phyloP scores from a whole-genome alignment of 2,797 vertebrate species.

The Oreonectes daqikongensis region DNA sequence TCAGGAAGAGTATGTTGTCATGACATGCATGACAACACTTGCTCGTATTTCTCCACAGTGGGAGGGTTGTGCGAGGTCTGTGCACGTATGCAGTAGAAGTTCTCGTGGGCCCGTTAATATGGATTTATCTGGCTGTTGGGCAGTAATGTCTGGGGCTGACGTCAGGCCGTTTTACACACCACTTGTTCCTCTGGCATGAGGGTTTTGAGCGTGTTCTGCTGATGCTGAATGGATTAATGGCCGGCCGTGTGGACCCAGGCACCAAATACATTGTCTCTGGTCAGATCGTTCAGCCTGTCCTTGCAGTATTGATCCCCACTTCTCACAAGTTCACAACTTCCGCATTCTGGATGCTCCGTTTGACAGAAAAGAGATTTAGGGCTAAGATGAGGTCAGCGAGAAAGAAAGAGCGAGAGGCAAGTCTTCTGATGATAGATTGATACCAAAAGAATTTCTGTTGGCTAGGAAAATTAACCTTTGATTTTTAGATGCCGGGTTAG shows the following conservation, averaged over 20 bases:
- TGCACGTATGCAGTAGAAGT: slow-evolving; percentile 68
- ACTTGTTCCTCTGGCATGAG: slow-evolving; percentile 63
- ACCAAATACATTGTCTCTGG: slow-evolving; percentile 72
- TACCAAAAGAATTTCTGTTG: slow-evolving; percentile 66
- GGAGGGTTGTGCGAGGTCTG: slow-evolving; percentile 48
- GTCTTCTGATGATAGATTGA: slow-evolving; percentile 72
- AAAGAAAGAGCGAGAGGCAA: slow-evolving; percentile 66
- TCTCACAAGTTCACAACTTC: slow-evolving; percentile 81
- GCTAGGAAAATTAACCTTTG: slow-evolving; percentile 70
- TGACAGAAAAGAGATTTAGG: slow-evolving; percentile 80
- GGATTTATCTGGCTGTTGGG: slow-evolving; percentile 75
- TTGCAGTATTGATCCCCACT: slow-evolving; percentile 79
- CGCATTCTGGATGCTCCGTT: slow-evolving; percentile 71
- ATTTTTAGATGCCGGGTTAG: slow-evolving; percentile 67
- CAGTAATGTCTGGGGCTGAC: slow-evolving; percentile 70
- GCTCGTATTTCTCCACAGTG: slow-evolving; percentile 70
- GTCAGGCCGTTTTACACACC: slow-evolving; percentile 71
- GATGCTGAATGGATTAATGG: slow-evolving; percentile 73
- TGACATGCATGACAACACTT: slow-evolving; percentile 69
- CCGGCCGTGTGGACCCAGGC: slow-evolving; percentile 62
- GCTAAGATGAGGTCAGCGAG: slow-evolving; percentile 77
- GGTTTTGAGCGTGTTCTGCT: slow-evolving; percentile 47
- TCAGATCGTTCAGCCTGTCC: slow-evolving; percentile 75
- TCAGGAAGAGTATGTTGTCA: slow-evolving; percentile 67
- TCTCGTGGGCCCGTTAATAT: slow-evolving; percentile 75